Percentiles rank a stretch among this genome's conserved stretches.
These are phyloP conservation scores for Vultur gryphus DNA, from an alignment of 2,797 vertebrate species.

Conservation along the genomic window DNA sequence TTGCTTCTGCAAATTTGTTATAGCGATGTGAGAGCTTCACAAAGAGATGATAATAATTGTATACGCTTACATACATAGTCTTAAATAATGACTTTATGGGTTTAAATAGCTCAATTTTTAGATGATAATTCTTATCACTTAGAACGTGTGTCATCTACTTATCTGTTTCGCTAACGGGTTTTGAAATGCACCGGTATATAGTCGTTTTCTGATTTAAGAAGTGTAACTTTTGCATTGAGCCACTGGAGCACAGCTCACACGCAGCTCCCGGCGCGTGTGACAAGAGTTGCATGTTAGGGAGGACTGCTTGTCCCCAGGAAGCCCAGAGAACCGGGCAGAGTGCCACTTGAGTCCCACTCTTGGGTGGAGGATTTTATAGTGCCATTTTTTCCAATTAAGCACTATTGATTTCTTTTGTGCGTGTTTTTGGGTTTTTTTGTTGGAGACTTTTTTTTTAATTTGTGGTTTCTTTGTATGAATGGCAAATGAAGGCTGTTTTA, in stretches of 20 bases:
- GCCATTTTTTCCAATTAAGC: background rate
- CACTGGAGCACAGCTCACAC: background rate
- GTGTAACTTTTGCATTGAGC: background rate
- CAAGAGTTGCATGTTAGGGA: background rate
- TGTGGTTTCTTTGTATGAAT: background rate
- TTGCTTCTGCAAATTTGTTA: background rate
- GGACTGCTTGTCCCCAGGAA: background rate
- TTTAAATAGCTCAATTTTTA: background rate
- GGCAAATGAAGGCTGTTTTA: background rate
- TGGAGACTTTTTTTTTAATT: background rate
- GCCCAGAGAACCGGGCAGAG: background rate
- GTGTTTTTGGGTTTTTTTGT: background rate
- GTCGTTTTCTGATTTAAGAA: background rate
- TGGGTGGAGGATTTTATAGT: background rate
- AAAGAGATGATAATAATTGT: background rate
- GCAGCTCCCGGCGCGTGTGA: background rate
- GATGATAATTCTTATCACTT: background rate
- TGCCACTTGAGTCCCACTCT: background rate
- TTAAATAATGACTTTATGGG: background rate
- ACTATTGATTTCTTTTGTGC: background rate
- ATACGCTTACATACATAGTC: fast-evolving
- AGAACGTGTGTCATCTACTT: fast-evolving
- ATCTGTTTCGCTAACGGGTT: background rate
- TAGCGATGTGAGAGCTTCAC: background rate
- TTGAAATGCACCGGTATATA: fast-evolving